These are phyloP conservation scores for Lepidocyrtoides sp. DNA, from an alignment of 2,888 invertebrate species.

Conservation along the genomic window DNA sequence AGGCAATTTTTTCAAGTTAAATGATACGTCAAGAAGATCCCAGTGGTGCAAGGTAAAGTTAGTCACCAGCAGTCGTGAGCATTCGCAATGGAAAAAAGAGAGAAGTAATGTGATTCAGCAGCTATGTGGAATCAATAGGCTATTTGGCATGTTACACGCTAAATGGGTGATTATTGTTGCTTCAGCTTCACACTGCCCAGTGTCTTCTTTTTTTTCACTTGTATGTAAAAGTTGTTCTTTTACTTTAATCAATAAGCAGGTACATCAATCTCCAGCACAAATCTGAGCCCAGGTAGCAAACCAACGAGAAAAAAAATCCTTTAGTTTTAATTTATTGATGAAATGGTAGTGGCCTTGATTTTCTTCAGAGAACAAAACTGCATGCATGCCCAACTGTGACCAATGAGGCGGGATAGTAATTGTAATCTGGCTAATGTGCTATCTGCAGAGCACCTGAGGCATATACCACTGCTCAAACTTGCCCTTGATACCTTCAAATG, in stretches of 20 bases:
- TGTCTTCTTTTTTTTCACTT: neutral
- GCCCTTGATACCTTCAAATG: constrained; percentile 19
- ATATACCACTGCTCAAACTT: neutral
- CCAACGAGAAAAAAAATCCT: neutral
- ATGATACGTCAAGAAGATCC: neutral
- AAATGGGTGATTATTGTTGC: constrained; percentile 18
- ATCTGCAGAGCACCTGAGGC: constrained; percentile 24
- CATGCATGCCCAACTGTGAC: neutral
- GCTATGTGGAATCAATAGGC: neutral
- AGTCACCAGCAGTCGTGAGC: neutral
- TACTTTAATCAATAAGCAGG: neutral
- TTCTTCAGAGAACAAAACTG: neutral
- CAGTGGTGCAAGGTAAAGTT: neutral
- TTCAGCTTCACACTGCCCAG: neutral
- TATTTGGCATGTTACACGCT: neutral
- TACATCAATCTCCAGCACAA: too few species aligned
- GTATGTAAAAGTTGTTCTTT: neutral
- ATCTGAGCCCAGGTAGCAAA: neutral
- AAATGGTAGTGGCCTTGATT: constrained; percentile 40
- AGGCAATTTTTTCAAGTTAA: neutral
- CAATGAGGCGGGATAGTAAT: neutral
- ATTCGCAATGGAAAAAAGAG: neutral
- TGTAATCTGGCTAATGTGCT: neutral
- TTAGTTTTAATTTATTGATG: constrained; percentile 1
- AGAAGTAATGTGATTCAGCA: neutral